A percentile compares a stretch with the other conserved stretches of the same genome.
phyloP scores from a whole-genome alignment of 2,888 invertebrate species.

The Ophraella communa region DNA sequence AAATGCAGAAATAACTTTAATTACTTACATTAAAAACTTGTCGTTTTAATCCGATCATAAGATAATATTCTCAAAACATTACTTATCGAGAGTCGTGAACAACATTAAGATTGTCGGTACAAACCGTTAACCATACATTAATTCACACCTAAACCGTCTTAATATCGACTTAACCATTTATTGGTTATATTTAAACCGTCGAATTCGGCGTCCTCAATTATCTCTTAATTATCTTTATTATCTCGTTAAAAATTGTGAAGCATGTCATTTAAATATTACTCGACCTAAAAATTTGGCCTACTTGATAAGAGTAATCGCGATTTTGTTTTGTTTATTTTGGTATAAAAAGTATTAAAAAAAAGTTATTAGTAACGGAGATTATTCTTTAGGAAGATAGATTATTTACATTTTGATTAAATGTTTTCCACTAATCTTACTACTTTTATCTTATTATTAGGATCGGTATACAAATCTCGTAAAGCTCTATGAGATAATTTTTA shows the following conservation, averaged over 20 bases:
- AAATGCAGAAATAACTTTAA: no score
- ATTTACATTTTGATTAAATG: no score
- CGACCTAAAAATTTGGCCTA: constrained; percentile 18
- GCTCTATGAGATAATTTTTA: no score
- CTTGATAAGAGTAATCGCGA: constrained; percentile 14
- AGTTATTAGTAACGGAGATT: background rate
- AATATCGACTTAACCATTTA: background rate
- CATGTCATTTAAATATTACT: constrained; percentile 1
- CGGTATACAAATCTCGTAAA: no score
- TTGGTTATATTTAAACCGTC: background rate
- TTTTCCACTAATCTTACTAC: no score
- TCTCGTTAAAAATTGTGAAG: constrained; percentile 18
- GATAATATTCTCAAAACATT: background rate
- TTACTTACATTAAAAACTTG: no score
- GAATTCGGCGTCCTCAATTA: constrained; percentile 1
- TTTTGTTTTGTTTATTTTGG: background rate
- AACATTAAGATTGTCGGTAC: background rate
- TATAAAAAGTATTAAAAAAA: background rate
- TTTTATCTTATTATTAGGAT: no score
- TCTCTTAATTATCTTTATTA: constrained; percentile 20
- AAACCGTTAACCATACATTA: background rate
- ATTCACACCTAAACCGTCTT: background rate
- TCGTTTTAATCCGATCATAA: background rate
- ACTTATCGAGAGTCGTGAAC: background rate
- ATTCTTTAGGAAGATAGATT: no score